Base-by-base conservation (phyloP, 2,888 invertebrate species). In the Leuctra nigra region DNA sequence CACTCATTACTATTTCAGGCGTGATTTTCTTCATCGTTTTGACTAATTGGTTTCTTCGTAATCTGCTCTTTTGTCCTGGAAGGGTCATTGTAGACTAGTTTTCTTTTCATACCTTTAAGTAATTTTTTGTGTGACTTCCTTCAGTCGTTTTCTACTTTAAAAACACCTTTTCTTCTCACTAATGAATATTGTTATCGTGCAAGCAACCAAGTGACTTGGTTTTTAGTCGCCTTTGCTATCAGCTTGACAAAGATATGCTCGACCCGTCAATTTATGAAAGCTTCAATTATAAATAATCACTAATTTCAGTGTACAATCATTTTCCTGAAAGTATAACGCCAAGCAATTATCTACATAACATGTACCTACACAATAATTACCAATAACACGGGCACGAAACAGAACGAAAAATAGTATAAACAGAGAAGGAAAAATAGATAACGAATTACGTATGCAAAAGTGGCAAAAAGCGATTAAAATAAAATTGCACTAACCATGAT, bases 331-430 rank as follows among this genome's bases (percentile, higher is more conserved):
- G 22, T 44, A 13, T 20, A 4, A 23, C 44, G 7, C 20, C 1
- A 23, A 33, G 20, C 50, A 35, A 50, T 50, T 33, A 50, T n/a
- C 33, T 23, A 36, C n/a, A n/a, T n/a, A n/a, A n/a, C n/a, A n/a
- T 33, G 50, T 50, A 36, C 33, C 35, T 33, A 50, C 33, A 50
- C 50, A 35, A 18, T 35, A 50, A 50, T 50, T 50, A 50, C 50
- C 33, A 33, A 50, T 50, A 18, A 29, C 35, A 50, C 14, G 33
- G 48, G 23, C 44, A 44, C 4, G n/a, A 44, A 16, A 9, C 7
- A 39, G 18, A 14, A 13, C 2, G 20, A 39, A 39, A 39, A 4
- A 2, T 2, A 16, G 22, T 44, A n/a, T 20, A 9, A 7, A 7
- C 11, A 29, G 11, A 29, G 7, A 7, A 6, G 6, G 44, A 44